A percentile compares a stretch with the other conserved stretches of the same genome.
These are phyloP conservation scores for Magallana nippona DNA, from an alignment of 2,888 invertebrate species.

Conservation along the genomic window DNA sequence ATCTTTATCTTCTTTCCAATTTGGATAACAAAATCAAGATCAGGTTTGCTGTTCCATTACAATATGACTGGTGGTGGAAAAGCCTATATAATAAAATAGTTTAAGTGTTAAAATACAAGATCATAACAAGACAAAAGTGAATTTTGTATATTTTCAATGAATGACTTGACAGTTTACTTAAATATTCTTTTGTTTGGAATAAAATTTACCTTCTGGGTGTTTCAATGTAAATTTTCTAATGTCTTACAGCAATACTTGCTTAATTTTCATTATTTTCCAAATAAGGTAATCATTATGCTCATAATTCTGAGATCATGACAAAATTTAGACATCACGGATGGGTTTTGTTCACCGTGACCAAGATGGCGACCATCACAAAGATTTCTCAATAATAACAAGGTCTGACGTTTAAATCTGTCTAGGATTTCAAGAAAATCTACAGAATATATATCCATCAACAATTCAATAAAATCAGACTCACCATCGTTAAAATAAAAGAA, in stretches of 20 bases:
- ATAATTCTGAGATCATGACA: neutral
- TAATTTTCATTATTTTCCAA: neutral
- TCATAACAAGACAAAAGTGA: too few relatives aligned
- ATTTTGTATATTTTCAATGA: too few relatives aligned
- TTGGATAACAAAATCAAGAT: neutral
- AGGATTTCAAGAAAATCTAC: neutral
- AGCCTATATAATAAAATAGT: neutral
- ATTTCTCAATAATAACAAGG: constrained; percentile 15
- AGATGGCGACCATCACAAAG: constrained; percentile 27
- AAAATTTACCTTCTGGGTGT: too few relatives aligned
- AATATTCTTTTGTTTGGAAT: too few relatives aligned
- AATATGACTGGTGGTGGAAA: neutral
- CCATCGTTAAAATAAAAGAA: neutral
- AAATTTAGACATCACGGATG: neutral
- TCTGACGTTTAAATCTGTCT: neutral
- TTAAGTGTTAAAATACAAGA: too few relatives aligned
- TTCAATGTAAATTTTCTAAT: too few relatives aligned
- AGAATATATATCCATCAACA: neutral
- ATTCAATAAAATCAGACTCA: neutral
- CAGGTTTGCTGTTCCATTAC: constrained; percentile 1
- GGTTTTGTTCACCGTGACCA: constrained; percentile 2
- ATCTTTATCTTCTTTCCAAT: too few relatives aligned
- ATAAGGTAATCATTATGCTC: neutral
- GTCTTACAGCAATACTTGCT: too few relatives aligned
- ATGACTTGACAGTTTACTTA: too few relatives aligned